phyloP scores from a whole-genome alignment of 2,888 invertebrate species.

The Microctonus hyperodae region DNA sequence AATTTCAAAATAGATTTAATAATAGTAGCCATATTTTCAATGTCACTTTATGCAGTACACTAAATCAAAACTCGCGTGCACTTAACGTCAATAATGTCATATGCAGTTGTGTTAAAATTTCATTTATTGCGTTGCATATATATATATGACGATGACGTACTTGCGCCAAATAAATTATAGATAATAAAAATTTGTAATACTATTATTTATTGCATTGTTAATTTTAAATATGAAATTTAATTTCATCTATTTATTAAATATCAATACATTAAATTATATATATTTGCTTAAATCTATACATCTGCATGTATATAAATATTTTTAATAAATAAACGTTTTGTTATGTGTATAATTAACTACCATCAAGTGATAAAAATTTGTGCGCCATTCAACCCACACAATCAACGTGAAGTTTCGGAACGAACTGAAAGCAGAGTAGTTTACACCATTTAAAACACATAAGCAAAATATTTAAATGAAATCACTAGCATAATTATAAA shows the following conservation, averaged over 20 bases:
- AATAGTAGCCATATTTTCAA: constrained; percentile 51
- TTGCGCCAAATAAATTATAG: too few relatives aligned
- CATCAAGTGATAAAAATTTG: not conserved
- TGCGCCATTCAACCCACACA: constrained; percentile 48
- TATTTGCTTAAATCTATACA: too few relatives aligned
- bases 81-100: not conserved
- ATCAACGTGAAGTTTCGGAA: constrained; percentile 43
- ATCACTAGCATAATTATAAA: constrained; percentile 21
- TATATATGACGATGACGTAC: too few relatives aligned
- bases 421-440: constrained; percentile 47
- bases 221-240: too few relatives aligned
- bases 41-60: constrained; percentile 17
- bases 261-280: too few relatives aligned
- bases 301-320: too few relatives aligned
- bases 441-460: constrained; percentile 31
- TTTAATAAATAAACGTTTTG: too few relatives aligned
- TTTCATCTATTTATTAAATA: too few relatives aligned
- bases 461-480: constrained; percentile 44
- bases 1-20: constrained; percentile 44
- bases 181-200: too few relatives aligned
- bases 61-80: constrained; percentile 4
- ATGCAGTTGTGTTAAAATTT: not conserved
- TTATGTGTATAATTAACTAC: not conserved
- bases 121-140: too few relatives aligned
- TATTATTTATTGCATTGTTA: too few relatives aligned